These are phyloP conservation scores for Alouatta palliata DNA, from an alignment of 2,113 vertebrate genomes.

Conservation along the genomic window DNA sequence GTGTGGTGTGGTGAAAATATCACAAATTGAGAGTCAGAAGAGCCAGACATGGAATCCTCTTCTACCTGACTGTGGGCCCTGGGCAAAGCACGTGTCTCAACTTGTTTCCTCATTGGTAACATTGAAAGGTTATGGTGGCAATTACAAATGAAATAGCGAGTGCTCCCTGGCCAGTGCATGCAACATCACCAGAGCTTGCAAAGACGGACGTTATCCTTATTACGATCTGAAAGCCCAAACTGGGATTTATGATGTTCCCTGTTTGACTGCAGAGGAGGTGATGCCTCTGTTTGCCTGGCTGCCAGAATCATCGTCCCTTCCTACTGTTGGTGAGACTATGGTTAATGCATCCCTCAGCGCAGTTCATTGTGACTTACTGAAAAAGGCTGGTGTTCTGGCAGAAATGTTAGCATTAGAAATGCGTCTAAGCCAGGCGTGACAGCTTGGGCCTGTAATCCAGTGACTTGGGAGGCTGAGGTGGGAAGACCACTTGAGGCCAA, in stretches of 20 bases:
- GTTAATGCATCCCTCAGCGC: not conserved
- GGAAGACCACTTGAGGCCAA: not conserved
- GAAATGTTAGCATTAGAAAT: not conserved
- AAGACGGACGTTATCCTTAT: not conserved
- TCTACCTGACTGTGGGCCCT: not conserved
- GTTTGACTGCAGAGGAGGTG: not conserved
- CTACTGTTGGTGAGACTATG: not conserved
- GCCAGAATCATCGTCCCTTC: not conserved
- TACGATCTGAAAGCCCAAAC: not conserved
- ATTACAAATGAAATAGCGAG: not conserved
- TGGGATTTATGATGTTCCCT: not conserved
- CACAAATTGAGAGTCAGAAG: not conserved
- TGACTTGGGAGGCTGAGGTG: not conserved
- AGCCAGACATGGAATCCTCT: not conserved
- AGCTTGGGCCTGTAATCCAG: not conserved
- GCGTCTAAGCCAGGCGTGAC: not conserved
- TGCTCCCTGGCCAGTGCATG: rapidly evolving
- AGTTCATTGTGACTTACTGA: not conserved
- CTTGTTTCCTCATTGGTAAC: not conserved
- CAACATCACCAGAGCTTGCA: not conserved
- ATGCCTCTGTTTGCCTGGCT: not conserved
- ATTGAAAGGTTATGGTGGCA: not conserved
- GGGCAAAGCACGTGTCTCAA: not conserved
- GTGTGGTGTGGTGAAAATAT: not conserved
- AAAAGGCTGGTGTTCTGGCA: not conserved